Conservation (phyloP, 2,888 invertebrate species). For the Aphidius colemani region DNA sequence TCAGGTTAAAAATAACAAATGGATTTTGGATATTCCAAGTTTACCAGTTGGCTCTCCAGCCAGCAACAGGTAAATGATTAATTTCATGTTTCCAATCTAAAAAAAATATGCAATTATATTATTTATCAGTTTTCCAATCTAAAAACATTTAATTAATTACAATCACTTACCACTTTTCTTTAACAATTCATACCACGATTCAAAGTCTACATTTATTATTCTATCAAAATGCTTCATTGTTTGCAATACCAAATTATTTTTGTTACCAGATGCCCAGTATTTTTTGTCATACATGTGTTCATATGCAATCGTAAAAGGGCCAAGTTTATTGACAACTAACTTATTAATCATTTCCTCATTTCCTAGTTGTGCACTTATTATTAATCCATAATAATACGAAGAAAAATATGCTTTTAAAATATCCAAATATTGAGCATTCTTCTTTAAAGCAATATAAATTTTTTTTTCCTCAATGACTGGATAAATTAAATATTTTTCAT, state of each 20-base stretch:
- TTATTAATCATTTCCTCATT: not conserved
- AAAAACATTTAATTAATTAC: slow-evolving; percentile 3
- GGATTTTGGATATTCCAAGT: not conserved
- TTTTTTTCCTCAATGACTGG: slow-evolving; percentile 60
- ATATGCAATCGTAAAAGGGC: too few species aligned
- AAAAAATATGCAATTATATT: slow-evolving; percentile 34
- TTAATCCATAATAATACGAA: slow-evolving; percentile 65
- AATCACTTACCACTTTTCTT: slow-evolving; percentile 42
- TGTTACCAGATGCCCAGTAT: too few species aligned
- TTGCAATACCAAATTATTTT: slow-evolving; percentile 31
- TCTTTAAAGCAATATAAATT: slow-evolving; percentile 66
- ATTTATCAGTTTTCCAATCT: not conserved
- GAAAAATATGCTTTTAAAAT: slow-evolving; percentile 74
- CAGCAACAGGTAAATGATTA: slow-evolving; percentile 66
- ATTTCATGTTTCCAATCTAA: slow-evolving; percentile 67
- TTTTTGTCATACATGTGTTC: too few species aligned
- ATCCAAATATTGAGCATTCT: slow-evolving; percentile 62
- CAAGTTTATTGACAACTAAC: too few species aligned
- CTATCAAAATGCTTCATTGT: slow-evolving; percentile 41
- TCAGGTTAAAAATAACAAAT: too few species aligned
- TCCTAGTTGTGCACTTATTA: slow-evolving; percentile 54
- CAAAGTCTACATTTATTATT: slow-evolving; percentile 45
- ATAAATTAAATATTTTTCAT: slow-evolving; percentile 65
- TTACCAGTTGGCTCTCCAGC: slow-evolving; percentile 63
- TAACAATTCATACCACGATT: slow-evolving; percentile 43